A percentile compares a stretch with the other conserved stretches of the same genome.
Conservation (phyloP, 2,888 invertebrate species). For the Eretmocerus hayati region DNA sequence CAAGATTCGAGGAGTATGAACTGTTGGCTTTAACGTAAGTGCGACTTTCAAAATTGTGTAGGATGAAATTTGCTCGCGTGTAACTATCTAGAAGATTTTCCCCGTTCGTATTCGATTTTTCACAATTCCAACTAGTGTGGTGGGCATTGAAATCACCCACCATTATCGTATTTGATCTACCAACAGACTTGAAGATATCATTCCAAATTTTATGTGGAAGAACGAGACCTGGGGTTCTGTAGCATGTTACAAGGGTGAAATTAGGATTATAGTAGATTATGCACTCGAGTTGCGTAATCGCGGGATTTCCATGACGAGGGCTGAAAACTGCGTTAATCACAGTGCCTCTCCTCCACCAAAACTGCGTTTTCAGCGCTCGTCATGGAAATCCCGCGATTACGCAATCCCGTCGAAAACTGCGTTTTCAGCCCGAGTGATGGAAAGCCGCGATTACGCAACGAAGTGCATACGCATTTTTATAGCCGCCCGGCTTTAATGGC, state of each 20-base stretch:
- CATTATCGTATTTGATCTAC: not conserved
- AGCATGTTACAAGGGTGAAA: not conserved
- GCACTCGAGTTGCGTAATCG: too few relatives aligned
- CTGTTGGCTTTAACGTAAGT: conserved; percentile 2
- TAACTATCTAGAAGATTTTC: conserved; percentile 4
- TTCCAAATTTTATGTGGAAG: not conserved
- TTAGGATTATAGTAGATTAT: too few relatives aligned
- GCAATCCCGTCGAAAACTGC: too few relatives aligned
- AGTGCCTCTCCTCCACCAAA: too few relatives aligned
- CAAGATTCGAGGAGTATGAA: conserved; percentile 7
- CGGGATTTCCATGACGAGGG: too few relatives aligned
- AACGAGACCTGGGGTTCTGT: not conserved
- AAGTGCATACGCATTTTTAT: too few relatives aligned
- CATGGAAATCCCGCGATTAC: too few relatives aligned
- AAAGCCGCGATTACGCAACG: too few relatives aligned
- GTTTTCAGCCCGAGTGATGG: too few relatives aligned
- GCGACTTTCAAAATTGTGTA: conserved; percentile 6
- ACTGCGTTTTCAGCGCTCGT: too few relatives aligned
- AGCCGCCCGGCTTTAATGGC: too few relatives aligned
- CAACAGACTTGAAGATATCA: not conserved
- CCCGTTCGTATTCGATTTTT: conserved; percentile 6
- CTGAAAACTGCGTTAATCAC: too few relatives aligned
- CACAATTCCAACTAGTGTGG: conserved; percentile 2
- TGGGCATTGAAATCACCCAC: conserved; percentile 11
- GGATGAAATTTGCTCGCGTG: conserved; percentile 2